A percentile compares a stretch with the other conserved stretches of the same genome.
Conservation (phyloP, 2,113 vertebrate genomes). For the Psilopsiagon aymara region DNA sequence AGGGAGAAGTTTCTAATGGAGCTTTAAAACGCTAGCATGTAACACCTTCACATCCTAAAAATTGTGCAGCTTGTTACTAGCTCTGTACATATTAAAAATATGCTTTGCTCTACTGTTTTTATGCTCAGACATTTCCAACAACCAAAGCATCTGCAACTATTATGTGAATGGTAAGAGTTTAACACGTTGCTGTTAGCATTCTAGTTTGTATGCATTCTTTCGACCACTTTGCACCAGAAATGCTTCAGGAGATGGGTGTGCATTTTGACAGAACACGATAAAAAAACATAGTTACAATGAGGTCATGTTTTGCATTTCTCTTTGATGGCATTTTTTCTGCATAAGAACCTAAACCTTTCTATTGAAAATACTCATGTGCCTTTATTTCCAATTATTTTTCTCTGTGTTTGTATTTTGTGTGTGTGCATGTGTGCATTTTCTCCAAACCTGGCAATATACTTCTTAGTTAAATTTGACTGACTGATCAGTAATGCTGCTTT, state of each 20-base stretch:
- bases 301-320: neutral
- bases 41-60: neutral
- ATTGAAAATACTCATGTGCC: neutral
- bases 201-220: neutral
- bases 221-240: neutral
- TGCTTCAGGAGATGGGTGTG: neutral
- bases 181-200: neutral
- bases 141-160: neutral
- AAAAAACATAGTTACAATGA: neutral
- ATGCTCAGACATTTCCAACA: neutral
- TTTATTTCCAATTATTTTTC: neutral
- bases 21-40: neutral
- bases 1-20: neutral
- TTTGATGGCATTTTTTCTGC: neutral
- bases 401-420: neutral
- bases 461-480: neutral
- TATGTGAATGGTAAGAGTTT: neutral
- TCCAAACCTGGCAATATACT: neutral
- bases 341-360: neutral
- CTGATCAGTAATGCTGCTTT: neutral
- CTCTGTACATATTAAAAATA: neutral
- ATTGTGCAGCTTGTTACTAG: neutral
- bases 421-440: neutral
- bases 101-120: neutral
- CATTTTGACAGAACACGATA: neutral